phyloP scores from a whole-genome alignment of 2,888 invertebrate species.

The Protophormia terraenovae region DNA sequence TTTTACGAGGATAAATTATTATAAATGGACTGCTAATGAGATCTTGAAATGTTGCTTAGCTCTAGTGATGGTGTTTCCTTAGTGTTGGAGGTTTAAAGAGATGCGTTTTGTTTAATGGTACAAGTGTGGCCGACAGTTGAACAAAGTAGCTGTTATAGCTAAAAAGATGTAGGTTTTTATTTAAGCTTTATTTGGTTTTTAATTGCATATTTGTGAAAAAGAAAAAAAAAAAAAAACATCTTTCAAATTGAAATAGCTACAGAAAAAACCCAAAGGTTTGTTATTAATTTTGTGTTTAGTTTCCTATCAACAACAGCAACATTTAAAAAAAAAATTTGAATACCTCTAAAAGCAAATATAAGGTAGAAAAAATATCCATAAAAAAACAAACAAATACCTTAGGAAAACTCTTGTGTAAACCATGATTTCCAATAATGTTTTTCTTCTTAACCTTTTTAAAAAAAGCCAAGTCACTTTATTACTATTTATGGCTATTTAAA shows the following conservation, averaged over 20 bases:
- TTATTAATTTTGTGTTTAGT: not conserved
- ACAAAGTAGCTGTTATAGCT: not conserved
- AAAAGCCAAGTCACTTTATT: no score
- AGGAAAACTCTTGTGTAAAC: no score
- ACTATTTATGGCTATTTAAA: no score
- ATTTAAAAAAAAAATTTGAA: not conserved
- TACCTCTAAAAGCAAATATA: not conserved
- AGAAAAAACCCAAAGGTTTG: not conserved
- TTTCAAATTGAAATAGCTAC: not conserved
- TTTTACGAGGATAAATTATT: slow-evolving; percentile 57
- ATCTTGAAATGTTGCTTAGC: slow-evolving; percentile 45
- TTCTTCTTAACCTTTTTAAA: no score
- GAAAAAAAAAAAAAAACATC: no score
- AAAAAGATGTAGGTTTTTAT: not conserved
- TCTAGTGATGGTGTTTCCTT: not conserved
- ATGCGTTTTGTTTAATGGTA: not conserved
- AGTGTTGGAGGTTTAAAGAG: not conserved
- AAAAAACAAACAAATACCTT: no score
- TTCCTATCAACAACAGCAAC: not conserved
- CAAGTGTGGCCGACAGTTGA: not conserved
- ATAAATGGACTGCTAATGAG: slow-evolving; percentile 68
- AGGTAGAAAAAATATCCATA: no score
- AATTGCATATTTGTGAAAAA: not conserved
- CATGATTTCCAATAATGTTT: not conserved
- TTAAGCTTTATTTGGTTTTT: slow-evolving; percentile 23